Base-by-base conservation (phyloP, 2,888 invertebrate species). In the Branchellion lobata region DNA sequence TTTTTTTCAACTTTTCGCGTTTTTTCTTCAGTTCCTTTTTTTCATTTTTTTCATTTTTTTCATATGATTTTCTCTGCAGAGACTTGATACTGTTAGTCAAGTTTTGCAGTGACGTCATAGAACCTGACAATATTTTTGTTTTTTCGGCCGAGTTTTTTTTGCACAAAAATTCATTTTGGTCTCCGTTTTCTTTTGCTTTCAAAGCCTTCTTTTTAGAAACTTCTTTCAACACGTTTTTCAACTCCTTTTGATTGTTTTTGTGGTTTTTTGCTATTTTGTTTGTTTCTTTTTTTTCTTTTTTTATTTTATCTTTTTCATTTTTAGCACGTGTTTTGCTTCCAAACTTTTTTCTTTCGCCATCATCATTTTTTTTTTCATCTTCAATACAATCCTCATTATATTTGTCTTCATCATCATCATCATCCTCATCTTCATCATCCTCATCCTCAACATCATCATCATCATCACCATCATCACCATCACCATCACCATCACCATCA, bases 381-480 rank as follows among this genome's bases (percentile, higher is more conserved):
- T 31, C 75, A 29, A 11, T 53, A n/a, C 21, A 27, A 31, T 24
- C 29, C 2, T 57, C 75, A 33, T 61, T n/a, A 27, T 76, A 14
- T 18, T 76, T n/a, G 31, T 76, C 57, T 21, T 40, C 40, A 40
- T 14, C 40, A 40, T 14, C 14, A 8, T 14, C 40, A 40, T 14
- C 40, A 40, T 72, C 72, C 1, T 72, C 72, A 31, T 71, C 2
- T 8, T 33, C 33, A 33, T 33, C 27, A 71, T 33, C 71, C 3
- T 40, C 40, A 40, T 40, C 40, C 5, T 65, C 29, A 74, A 3
- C 74, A 74, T 34, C 11, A 74, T 8, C 74, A 74, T n/a, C 24
- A 14, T 40, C n/a, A 74, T 47, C 47, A 71, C n/a, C 34, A 71
- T 33, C 34, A 71, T 34, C n/a, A 21, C 71, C 71, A 71, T 31